Base-by-base conservation (phyloP, 2,888 invertebrate species). In the Cerceris rybyensis region DNA sequence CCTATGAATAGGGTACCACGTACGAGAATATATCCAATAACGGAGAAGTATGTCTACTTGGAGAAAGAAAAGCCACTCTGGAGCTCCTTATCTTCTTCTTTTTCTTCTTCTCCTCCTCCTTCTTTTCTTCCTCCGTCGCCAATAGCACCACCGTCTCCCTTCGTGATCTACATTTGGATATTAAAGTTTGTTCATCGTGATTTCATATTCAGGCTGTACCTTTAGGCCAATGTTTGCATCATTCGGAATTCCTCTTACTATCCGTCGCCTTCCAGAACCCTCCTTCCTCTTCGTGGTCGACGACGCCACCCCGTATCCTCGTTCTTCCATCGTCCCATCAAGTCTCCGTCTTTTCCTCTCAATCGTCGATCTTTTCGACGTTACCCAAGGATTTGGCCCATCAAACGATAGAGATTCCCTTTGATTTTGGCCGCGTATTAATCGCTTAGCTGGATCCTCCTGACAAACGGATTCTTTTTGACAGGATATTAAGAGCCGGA, bases 121-220 rank as follows among this genome's bases (percentile, higher is more conserved):
- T n/a, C n/a, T n/a, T n/a, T n/a, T n/a, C n/a, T n/a, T n/a, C 11
- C 52, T 52, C 66, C 14, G 14, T 59, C 63, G 63, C 17, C 78
- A 67, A 70, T n/a, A 7, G 50, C n/a, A n/a, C n/a, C 70, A 70
- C 63, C 70, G 4, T 2, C 16, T 54, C 17, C 42, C n/a, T 7
- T 9, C 74, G 59, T 55, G 67, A 69, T 75, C 75, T 70, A 78
- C 84, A 85, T 86, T 86, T 83, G 77, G 81, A 84, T 87, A 86
- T 86, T 86, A 86, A 84, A 87, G 86, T 84, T 87, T 87, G 79
- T 81, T 87, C 84, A 73, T 80, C 78, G 83, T 78, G 80, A 82
- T 81, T 84, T 87, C 79, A 87, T 87, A 86, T 82, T 84, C 81
- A 79, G 73, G 57, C 67, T 64, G 81, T 64, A 82, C 82, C 82